These are phyloP conservation scores for Harpalus rubripes DNA, from an alignment of 2,888 invertebrate genomes.

Conservation along the genomic window DNA sequence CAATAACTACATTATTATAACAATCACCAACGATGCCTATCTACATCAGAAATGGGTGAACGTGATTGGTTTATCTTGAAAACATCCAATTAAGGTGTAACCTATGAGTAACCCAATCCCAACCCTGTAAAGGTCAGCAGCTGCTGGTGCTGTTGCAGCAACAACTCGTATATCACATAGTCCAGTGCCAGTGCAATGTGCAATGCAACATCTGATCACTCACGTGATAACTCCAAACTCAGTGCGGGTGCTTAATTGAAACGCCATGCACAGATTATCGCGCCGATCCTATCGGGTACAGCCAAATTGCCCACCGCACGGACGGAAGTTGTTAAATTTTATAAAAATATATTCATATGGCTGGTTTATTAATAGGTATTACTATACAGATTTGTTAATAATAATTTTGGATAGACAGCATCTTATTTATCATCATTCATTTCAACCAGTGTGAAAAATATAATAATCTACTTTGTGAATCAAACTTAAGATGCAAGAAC, in stretches of 20 bases:
- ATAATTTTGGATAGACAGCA: no score
- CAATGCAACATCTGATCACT: slow-evolving; percentile 14
- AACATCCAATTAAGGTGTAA: slow-evolving; percentile 2
- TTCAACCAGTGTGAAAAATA: no score
- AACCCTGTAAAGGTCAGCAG: neutral
- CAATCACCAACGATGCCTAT: neutral
- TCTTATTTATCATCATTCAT: no score
- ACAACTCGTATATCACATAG: neutral
- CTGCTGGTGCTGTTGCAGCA: neutral
- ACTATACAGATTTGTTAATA: no score
- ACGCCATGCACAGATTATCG: slow-evolving; percentile 18
- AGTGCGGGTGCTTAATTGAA: slow-evolving; percentile 35
- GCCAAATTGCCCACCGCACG: neutral
- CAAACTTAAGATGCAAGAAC: no score
- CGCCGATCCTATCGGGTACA: neutral
- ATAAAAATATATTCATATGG: no score
- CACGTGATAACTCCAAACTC: slow-evolving; percentile 6
- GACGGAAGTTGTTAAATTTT: neutral
- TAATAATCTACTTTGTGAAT: no score
- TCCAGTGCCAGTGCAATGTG: neutral
- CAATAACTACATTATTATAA: neutral
- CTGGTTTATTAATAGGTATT: no score
- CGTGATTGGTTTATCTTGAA: neutral
- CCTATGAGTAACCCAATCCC: slow-evolving; percentile 1
- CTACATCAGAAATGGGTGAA: neutral